Evolutionary conservation across 2,113 vertebrate genomes (phyloP).

Genomic region (Mobula hypostoma): DNA sequence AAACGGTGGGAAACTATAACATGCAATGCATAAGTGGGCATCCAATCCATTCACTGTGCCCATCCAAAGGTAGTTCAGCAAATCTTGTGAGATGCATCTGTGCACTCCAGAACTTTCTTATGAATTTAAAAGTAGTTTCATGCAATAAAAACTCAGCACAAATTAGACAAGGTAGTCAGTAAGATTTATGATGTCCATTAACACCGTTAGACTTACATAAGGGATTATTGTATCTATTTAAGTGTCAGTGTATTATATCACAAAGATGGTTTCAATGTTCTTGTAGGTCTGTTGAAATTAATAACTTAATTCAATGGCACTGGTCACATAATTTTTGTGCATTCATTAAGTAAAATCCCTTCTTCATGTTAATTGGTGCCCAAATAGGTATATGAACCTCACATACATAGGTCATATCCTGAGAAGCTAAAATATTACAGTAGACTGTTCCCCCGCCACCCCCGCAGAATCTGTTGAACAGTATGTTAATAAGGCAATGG

Average conservation of each 20-base stretch:
- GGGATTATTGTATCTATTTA: conserved; percentile 37
- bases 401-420: neutral
- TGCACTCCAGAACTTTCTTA: conserved; percentile 37
- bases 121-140: conserved; percentile 37
- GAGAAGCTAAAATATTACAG: neutral
- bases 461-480: neutral
- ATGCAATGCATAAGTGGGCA: neutral
- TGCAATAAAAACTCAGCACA: conserved; percentile 38
- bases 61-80: conserved; percentile 32
- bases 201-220: conserved; percentile 38
- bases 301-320: conserved; percentile 21
- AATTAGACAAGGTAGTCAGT: conserved; percentile 38
- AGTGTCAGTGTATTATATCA: conserved; percentile 38
- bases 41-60: neutral
- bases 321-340: neutral
- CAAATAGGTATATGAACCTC: neutral
- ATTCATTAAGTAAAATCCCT: conserved; percentile 18
- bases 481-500: neutral
- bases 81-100: conserved; percentile 29
- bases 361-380: neutral
- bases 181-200: conserved; percentile 37
- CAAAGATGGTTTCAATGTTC: conserved; percentile 4
- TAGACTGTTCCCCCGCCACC: neutral
- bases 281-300: neutral
- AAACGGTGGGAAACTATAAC: conserved; percentile 5